Percentiles rank a stretch among this genome's conserved stretches.
These are phyloP conservation scores for Sphecodes monilicornis DNA, from an alignment of 2,888 invertebrate genomes.

Conservation along the genomic window DNA sequence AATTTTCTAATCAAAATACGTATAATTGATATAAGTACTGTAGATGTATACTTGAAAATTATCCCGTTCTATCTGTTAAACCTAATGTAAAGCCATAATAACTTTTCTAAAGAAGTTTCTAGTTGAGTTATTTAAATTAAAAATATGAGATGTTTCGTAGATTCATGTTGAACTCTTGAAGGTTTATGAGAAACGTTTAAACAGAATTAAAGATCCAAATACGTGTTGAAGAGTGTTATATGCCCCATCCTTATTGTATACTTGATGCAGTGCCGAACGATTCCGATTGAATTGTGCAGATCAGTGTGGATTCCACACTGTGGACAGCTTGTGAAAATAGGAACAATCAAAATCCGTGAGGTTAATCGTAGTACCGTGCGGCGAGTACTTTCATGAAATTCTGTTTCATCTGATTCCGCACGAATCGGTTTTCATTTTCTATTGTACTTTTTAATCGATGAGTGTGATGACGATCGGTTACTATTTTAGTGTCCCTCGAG, in stretches of 20 bases:
- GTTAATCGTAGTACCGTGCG: background rate
- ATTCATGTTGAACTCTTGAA: too few species aligned
- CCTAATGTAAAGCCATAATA: too few species aligned
- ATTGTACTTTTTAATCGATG: background rate
- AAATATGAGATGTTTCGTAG: too few species aligned
- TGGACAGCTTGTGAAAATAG: background rate
- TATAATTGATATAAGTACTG: too few species aligned
- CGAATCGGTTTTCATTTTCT: background rate
- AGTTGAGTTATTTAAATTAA: too few species aligned
- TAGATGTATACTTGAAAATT: too few species aligned
- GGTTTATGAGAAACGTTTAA: background rate
- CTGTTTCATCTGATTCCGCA: too few species aligned
- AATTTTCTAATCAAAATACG: too few species aligned
- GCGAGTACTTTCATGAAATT: background rate
- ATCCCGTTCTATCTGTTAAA: too few species aligned
- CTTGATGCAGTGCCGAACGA: background rate
- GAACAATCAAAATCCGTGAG: background rate
- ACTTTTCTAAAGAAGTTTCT: too few species aligned
- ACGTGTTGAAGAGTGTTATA: background rate
- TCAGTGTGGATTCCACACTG: background rate
- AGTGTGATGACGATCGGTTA: background rate
- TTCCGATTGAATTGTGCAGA: background rate
- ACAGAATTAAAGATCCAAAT: background rate
- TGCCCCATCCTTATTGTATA: background rate
- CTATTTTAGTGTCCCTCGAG: background rate